phyloP scores from a whole-genome alignment of 2,888 invertebrate genomes.

The Tethea ocularis region DNA sequence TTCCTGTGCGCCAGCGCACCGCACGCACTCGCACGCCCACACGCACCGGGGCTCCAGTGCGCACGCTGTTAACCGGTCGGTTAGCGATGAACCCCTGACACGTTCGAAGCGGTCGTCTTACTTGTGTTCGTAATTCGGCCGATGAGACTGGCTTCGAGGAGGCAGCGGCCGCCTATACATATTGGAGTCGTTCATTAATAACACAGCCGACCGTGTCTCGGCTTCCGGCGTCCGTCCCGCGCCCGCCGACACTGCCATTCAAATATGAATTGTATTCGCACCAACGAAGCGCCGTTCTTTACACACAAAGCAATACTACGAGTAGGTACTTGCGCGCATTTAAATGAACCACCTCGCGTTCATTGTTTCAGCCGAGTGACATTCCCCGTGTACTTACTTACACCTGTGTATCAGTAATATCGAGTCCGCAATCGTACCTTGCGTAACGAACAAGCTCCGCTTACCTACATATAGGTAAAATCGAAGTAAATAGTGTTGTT shows the following conservation, averaged over 20 bases:
- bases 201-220: constrained; percentile 70
- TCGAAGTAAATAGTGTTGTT: constrained; percentile 51
- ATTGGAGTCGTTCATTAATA: constrained; percentile 72
- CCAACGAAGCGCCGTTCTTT: constrained; percentile 32
- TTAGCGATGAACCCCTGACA: constrained; percentile 24
- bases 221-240: constrained; percentile 67
- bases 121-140: constrained; percentile 37
- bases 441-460: constrained; percentile 31
- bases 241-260: constrained; percentile 50
- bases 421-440: constrained; percentile 23
- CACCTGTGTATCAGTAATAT: constrained; percentile 8
- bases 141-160: constrained; percentile 36
- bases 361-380: constrained; percentile 20
- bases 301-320: constrained; percentile 52
- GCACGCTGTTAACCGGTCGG: constrained; percentile 36
- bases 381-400: constrained; percentile 12
- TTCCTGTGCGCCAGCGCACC: constrained; percentile 78
- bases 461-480: constrained; percentile 47
- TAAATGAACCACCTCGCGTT: constrained; percentile 28
- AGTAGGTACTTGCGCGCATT: constrained; percentile 40
- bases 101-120: constrained; percentile 15
- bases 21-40: constrained; percentile 69
- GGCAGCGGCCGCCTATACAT: constrained; percentile 53
- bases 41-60: constrained; percentile 50
- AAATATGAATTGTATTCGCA: constrained; percentile 74